Percentiles rank a stretch among this genome's conserved stretches.
Conservation (phyloP, 35 echinoderm and acorn worm genomes). For the Amphiura filiformis region DNA sequence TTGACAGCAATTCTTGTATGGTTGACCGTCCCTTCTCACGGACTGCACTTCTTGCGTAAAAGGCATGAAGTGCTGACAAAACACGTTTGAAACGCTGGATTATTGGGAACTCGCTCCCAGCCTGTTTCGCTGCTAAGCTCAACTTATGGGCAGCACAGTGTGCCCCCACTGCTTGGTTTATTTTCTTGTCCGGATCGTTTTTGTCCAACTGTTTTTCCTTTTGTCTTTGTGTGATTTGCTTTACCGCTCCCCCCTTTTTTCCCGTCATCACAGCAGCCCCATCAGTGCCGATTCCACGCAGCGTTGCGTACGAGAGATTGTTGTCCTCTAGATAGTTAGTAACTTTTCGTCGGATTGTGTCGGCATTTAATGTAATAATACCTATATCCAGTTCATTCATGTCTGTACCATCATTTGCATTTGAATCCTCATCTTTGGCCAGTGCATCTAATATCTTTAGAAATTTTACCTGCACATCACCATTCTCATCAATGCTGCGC, state of each 20-base stretch:
- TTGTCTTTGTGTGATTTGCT: not conserved
- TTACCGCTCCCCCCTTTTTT: not conserved
- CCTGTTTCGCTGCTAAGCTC: constrained; percentile 26
- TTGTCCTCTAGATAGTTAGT: not conserved
- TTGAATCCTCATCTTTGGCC: constrained; percentile 11
- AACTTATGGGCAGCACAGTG: constrained; percentile 36
- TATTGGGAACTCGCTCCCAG: not conserved
- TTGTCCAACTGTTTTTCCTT: not conserved
- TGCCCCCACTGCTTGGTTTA: not conserved
- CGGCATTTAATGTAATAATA: not conserved
- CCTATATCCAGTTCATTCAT: constrained; percentile 13
- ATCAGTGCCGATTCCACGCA: not conserved
- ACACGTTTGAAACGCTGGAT: constrained; percentile 19
- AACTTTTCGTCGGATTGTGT: not conserved
- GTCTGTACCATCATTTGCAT: not conserved
- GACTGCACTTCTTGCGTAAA: constrained; percentile 32
- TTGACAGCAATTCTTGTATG: not conserved
- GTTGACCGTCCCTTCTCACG: not conserved
- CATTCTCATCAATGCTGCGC: constrained; percentile 40
- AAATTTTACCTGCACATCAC: constrained; percentile 36
- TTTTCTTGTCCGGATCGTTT: not conserved
- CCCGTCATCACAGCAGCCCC: not conserved
- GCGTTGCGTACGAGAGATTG: not conserved
- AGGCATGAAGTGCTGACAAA: constrained; percentile 31
- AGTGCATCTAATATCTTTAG: constrained; percentile 43